Evolutionary conservation across 2,888 invertebrate genomes (phyloP), one percentile per base, ranked within the genome.

Genomic region (Diaphora mendica): DNA sequence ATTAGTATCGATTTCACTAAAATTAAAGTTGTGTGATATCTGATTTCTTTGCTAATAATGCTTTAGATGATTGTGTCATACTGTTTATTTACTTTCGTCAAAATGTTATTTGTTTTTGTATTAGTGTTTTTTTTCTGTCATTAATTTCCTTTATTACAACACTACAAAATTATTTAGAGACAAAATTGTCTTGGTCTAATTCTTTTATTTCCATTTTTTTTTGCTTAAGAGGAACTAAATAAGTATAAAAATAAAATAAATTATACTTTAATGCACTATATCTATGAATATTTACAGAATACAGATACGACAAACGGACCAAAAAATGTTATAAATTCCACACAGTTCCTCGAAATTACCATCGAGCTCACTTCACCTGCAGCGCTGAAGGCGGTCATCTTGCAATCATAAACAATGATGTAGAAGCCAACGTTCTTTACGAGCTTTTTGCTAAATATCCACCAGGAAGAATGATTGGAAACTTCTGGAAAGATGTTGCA

Each of bases 251-350:
- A n/a, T n/a, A n/a, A n/a, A n/a, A n/a, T n/a, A n/a, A n/a, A n/a
- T 20, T 8, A 35, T 35, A 33, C 1, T 33, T 3, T 33, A 33
- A 33, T 33, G 33, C 7, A 39, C 4, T 9, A 39, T 11, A n/a
- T n/a, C n/a, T n/a, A 39, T 17, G 30, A 42, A 42, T 20, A 68
- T 59, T 77, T 80, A 5, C 80, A 91, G 91, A 77, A 26, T 92
- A 92, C 74, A 76, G 20, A 0, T 62, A 84, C 2, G 86, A 90
- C 7, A 9, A 64, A 0, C 76, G 85, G 2, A 91, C 91, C 0
- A 85, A 87, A 3, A 89, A 82, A 42, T 92, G 91, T 72, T 92
- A 92, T 81, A 91, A 92, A 75, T 89, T 90, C 80, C 91, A 91
- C 78, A 78, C 68, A 0, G 77, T 82, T 2, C 87, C 88, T 0